Evolutionary conservation across 2,888 invertebrate genomes (phyloP), one percentile per base, ranked within the genome.

Genomic region (Pseudeuparius sepicola): DNA sequence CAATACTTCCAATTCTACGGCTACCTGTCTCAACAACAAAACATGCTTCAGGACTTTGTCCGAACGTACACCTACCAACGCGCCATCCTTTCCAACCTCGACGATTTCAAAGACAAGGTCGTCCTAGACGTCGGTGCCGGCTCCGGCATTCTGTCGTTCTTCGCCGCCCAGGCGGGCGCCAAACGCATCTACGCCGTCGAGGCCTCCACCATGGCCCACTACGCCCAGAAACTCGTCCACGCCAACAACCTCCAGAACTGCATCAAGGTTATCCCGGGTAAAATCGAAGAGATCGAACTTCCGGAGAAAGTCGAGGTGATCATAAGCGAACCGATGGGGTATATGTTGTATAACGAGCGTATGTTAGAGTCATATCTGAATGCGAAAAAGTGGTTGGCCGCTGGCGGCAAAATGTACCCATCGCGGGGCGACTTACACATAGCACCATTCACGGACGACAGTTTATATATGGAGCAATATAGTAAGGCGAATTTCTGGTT

Each of bases 1-100:
- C 97, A 98, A 65, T 98, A 98, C 72, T 97, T 97, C 61, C 94
- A 97, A 71, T 98, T 98, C 66, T 98, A 98, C 65, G 96, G 97
- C 45, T 97, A 96, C 67, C 68, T 98, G 49, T 94, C 94, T 37
- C 98, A 98, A 61, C 98, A 98, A 65, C 98, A 98, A 65, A 98
- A 98, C 60, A 98, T 98, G 97, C 87, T 98, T 86, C 97, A 98
- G 67, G 98, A 98, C 63, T 98, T 92, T 64, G 89, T 97, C 45
- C 73, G 98, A 50, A 98, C 98, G 27, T 90, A 93, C 57, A 97
- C 97, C 37, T 98, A 98, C 65, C 97, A 98, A 65, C 77, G 89
- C 53, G 97, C 98, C 36, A 94, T 98, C 60, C 69, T 94, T 43
- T 81, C 86, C 34, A 98, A 98, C 65, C 70, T 86, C 34, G 75